Evolutionary conservation across 64 coral and sea anemone species (phyloP).

Genomic region (Porites australiensis): DNA sequence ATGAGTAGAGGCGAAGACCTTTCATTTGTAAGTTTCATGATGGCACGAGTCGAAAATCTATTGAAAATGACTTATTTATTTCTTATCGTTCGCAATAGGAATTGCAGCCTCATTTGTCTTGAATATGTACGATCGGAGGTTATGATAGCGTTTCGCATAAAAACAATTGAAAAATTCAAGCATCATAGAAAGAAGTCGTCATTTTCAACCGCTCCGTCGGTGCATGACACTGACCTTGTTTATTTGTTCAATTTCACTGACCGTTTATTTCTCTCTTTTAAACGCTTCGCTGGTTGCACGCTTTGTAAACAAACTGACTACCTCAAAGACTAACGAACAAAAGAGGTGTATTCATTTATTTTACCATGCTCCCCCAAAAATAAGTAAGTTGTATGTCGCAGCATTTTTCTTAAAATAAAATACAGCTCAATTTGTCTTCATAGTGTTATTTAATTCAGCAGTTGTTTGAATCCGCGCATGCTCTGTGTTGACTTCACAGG

Average conservation of each 20-base stretch:
- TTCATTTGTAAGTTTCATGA: no score
- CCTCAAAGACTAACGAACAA: no score
- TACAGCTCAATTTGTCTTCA: no score
- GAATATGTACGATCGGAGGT: conserved; percentile 35
- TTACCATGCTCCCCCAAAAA: no score
- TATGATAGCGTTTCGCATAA: background rate
- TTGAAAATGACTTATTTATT: background rate
- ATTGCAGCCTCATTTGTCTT: background rate
- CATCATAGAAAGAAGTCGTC: conserved; percentile 17
- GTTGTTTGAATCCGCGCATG: background rate
- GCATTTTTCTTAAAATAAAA: no score
- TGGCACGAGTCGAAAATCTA: no score
- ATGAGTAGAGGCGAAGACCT: no score
- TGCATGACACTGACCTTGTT: background rate
- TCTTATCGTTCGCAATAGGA: background rate
- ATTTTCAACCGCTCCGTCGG: conserved; percentile 31
- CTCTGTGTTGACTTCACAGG: conserved; percentile 10
- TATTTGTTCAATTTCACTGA: background rate
- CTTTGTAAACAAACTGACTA: background rate
- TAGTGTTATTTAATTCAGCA: background rate
- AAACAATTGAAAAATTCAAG: conserved; percentile 29
- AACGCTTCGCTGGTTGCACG: background rate
- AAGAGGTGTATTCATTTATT: no score
- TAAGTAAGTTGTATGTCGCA: no score
- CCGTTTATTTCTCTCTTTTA: background rate